Evolutionary conservation across 2,888 invertebrate species (phyloP).

Genomic region (Lithophane semibrunnea): DNA sequence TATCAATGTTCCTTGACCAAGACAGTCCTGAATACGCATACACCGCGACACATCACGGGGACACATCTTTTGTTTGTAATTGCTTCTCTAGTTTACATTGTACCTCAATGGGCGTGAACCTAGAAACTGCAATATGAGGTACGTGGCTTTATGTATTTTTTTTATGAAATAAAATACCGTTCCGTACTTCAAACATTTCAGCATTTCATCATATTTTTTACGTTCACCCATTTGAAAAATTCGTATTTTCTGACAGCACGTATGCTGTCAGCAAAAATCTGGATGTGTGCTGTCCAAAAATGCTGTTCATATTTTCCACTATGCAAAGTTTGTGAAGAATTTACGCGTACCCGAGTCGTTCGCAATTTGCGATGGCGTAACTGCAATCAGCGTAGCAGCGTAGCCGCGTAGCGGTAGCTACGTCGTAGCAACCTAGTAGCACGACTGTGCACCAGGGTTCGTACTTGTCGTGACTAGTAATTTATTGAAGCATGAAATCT

Average conservation of each 20-base stretch:
- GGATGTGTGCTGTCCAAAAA: constrained; percentile 6
- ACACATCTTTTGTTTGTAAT: too few relatives aligned
- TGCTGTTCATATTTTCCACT: constrained; percentile 10
- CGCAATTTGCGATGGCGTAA: constrained; percentile 34
- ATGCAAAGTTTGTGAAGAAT: constrained; percentile 29
- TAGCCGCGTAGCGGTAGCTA: constrained; percentile 30
- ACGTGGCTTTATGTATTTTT: constrained; percentile 12
- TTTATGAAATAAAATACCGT: constrained; percentile 30
- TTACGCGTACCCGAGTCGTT: constrained; percentile 32
- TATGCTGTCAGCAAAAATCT: constrained; percentile 14
- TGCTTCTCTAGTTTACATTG: too few relatives aligned
- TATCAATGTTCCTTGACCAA: too few relatives aligned
- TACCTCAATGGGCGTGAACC: constrained; percentile 1
- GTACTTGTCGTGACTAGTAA: constrained; percentile 10
- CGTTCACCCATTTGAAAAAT: not conserved
- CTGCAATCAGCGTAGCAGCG: constrained; percentile 26
- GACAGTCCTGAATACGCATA: too few relatives aligned
- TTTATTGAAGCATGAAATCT: constrained; percentile 9
- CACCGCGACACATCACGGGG: too few relatives aligned
- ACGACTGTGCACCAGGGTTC: not conserved
- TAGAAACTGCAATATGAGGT: constrained; percentile 22
- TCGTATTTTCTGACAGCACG: constrained; percentile 6
- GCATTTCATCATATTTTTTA: constrained; percentile 8
- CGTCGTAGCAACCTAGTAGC: constrained; percentile 26
- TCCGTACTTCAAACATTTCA: constrained; percentile 18